Conservation (phyloP, 2,113 vertebrate genomes). For the Shinisaurus crocodilurus region DNA sequence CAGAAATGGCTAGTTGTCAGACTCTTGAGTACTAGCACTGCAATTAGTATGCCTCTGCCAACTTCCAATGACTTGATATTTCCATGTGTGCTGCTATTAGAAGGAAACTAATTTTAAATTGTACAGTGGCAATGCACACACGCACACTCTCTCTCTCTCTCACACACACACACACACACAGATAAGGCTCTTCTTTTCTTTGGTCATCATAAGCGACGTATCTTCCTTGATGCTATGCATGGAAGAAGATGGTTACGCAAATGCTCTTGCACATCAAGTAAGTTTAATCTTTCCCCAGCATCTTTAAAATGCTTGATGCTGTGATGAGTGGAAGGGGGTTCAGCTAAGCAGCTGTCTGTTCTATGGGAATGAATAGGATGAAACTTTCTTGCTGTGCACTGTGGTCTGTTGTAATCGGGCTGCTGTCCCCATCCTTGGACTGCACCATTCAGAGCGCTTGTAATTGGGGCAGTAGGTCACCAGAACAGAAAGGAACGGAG, state of each 20-base stretch:
- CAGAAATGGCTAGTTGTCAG: neutral
- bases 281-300: neutral
- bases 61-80: neutral
- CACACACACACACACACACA: neutral
- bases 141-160: too few species aligned
- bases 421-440: neutral
- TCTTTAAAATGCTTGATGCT: neutral
- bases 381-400: neutral
- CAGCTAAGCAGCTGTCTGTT: neutral
- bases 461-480: constrained; percentile 31
- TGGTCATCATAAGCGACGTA: neutral
- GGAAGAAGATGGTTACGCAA: neutral
- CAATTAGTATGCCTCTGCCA: neutral
- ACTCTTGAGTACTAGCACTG: neutral
- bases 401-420: neutral
- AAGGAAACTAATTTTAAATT: neutral
- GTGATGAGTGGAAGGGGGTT: constrained; percentile 1
- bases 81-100: neutral
- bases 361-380: neutral
- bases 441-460: fast-evolving
- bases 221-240: constrained; percentile 3
- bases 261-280: neutral
- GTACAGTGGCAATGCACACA: neutral
- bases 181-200: neutral
- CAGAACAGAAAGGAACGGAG: fast-evolving